Conservation (phyloP, 2,888 invertebrate species). For the Abscondita cerata region DNA sequence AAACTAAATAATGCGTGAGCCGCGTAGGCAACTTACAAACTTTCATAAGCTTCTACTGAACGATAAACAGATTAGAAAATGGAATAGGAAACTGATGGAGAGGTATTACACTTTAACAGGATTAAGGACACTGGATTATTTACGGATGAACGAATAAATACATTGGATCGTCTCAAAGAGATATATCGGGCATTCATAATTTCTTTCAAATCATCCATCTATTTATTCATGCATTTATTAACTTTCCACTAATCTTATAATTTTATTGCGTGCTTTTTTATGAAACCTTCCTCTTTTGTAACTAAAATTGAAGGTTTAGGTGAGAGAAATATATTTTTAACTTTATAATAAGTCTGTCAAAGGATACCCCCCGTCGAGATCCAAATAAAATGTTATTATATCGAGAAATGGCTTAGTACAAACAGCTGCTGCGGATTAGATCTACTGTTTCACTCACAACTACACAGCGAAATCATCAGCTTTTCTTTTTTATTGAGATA, state of each 20-base stretch:
- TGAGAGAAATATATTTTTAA: conserved; percentile 53
- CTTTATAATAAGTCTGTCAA: conserved; percentile 51
- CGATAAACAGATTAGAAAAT: conserved; percentile 58
- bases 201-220: neutral
- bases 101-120: conserved; percentile 56
- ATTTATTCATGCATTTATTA: no score
- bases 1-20: conserved; percentile 47
- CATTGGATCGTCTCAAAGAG: neutral
- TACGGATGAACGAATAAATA: conserved; percentile 35
- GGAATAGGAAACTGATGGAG: conserved; percentile 56
- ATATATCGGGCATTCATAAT: neutral
- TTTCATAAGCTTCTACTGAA: conserved; percentile 50
- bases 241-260: no score
- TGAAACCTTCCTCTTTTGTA: conserved; percentile 40
- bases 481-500: conserved; percentile 23
- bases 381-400: conserved; percentile 54
- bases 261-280: no score
- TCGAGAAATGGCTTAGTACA: conserved; percentile 51
- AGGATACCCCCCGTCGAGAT: conserved; percentile 49
- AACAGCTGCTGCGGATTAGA: conserved; percentile 52
- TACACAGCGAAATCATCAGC: conserved; percentile 24
- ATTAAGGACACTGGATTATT: conserved; percentile 54
- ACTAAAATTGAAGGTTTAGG: conserved; percentile 49
- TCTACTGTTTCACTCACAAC: conserved; percentile 44
- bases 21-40: conserved; percentile 43